phyloP scores from a whole-genome alignment of 2,113 vertebrate species.

The Neomonachus schauinslandi region DNA sequence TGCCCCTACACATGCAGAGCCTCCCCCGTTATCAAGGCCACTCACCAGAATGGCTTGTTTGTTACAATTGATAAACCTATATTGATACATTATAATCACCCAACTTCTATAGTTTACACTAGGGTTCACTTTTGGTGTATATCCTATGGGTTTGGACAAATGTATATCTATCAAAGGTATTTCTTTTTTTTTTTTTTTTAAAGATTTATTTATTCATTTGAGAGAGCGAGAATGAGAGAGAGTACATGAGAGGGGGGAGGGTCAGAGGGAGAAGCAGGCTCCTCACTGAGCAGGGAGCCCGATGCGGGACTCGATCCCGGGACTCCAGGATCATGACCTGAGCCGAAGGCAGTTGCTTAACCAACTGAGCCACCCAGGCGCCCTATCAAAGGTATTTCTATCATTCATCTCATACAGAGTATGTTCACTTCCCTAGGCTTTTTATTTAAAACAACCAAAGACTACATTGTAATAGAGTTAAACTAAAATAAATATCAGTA shows the following conservation, averaged over 20 bases:
- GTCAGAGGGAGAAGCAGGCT: too few relatives aligned
- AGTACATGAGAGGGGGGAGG: too few relatives aligned
- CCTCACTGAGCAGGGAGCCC: too few relatives aligned
- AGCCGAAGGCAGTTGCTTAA: too few relatives aligned
- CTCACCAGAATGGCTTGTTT: not conserved
- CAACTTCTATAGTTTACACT: not conserved
- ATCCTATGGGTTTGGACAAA: not conserved
- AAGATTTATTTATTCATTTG: too few relatives aligned
- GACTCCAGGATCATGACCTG: too few relatives aligned
- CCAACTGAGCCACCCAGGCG: too few relatives aligned
- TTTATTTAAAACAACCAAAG: not conserved
- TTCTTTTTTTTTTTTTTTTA: too few relatives aligned
- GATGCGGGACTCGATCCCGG: too few relatives aligned
- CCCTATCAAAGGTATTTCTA: not conserved
- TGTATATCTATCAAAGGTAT: not conserved
- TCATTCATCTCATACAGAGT: not conserved
- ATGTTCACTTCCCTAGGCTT: not conserved
- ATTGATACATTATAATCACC: not conserved
- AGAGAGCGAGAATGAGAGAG: too few relatives aligned
- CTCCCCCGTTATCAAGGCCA: not conserved
- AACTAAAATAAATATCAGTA: slow-evolving; percentile 15
- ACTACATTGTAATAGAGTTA: not conserved
- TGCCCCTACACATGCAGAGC: too few relatives aligned
- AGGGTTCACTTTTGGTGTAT: not conserved
- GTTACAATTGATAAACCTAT: not conserved